phyloP scores from a whole-genome alignment of 2,888 invertebrate genomes.

The Drosophila neonasuta region DNA sequence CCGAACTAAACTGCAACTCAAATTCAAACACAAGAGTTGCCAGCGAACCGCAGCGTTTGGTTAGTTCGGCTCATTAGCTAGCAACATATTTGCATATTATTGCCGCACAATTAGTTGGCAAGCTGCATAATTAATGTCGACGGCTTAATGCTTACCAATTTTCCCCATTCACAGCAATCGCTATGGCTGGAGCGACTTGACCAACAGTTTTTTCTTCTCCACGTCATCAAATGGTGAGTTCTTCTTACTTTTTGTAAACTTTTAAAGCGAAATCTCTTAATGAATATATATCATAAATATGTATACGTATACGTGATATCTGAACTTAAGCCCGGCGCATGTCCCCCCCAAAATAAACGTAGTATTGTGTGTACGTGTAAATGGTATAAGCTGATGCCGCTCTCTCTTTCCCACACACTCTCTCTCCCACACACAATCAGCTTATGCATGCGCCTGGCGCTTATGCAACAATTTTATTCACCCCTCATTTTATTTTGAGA shows the following conservation, averaged over 20 bases:
- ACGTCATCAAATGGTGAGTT: conserved; percentile 86
- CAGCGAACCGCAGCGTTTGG: conserved; percentile 8
- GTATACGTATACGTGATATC: conserved; percentile 3
- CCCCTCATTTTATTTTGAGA: conserved; percentile 1
- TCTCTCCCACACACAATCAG: conserved; percentile 15
- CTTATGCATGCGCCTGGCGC: conserved; percentile 48
- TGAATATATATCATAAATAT: conserved; percentile 33
- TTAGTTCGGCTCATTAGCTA: conserved; percentile 43
- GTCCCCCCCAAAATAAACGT: not conserved
- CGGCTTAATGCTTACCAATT: conserved; percentile 2
- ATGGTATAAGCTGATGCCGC: conserved; percentile 31
- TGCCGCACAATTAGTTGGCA: conserved; percentile 41
- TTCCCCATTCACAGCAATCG: conserved; percentile 83
- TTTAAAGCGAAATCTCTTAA: not conserved
- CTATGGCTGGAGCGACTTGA: conserved; percentile 86
- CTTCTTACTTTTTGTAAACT: not conserved
- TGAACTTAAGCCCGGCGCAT: not conserved
- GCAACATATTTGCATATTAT: conserved; percentile 50
- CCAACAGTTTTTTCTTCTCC: conserved; percentile 85
- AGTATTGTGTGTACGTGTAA: conserved; percentile 16
- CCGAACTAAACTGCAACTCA: not conserved
- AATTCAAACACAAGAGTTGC: conserved; percentile 1
- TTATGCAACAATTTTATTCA: conserved; percentile 31
- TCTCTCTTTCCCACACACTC: conserved; percentile 9
- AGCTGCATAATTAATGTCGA: conserved; percentile 49